A percentile compares a stretch with the other conserved stretches of the same genome.
Evolutionary conservation across 2,113 vertebrate species (phyloP).

Genomic region (Nicator chloris): DNA sequence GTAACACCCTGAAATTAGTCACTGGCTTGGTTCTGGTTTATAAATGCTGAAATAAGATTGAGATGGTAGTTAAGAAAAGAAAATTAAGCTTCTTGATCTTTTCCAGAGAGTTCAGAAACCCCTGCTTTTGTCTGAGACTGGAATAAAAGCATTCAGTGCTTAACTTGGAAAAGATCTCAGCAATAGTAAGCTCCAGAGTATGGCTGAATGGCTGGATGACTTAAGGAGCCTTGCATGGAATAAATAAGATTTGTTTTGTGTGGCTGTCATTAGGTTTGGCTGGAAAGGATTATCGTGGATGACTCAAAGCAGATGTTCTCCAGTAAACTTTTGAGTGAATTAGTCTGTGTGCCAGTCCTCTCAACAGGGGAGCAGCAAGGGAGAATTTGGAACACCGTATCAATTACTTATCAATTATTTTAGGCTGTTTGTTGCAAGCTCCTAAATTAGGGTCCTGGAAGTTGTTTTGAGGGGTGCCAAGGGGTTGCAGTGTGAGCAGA

Average conservation of each 20-base stretch:
- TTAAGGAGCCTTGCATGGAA: neutral
- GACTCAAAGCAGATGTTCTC: constrained; percentile 49
- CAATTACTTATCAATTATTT: neutral
- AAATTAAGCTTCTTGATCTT: neutral
- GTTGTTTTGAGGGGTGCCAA: neutral
- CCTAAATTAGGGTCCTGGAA: neutral
- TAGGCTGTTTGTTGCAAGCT: neutral
- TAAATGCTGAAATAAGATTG: neutral
- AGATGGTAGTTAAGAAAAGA: neutral
- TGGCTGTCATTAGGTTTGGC: neutral
- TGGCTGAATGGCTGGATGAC: neutral
- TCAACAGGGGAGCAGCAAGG: neutral
- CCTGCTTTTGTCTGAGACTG: neutral
- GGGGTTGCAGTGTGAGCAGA: neutral
- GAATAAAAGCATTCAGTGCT: neutral
- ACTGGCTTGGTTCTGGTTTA: neutral
- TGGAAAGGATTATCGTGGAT: neutral
- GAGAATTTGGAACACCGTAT: accelerated
- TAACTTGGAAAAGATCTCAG: neutral
- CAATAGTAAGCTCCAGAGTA: neutral
- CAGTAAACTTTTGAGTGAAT: neutral
- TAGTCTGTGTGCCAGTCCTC: neutral
- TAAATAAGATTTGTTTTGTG: constrained; percentile 46
- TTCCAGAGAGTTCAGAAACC: neutral
- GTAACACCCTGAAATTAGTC: neutral